These are phyloP conservation scores for Erebia epiphron DNA, from an alignment of 2,888 invertebrate species.

Conservation along the genomic window DNA sequence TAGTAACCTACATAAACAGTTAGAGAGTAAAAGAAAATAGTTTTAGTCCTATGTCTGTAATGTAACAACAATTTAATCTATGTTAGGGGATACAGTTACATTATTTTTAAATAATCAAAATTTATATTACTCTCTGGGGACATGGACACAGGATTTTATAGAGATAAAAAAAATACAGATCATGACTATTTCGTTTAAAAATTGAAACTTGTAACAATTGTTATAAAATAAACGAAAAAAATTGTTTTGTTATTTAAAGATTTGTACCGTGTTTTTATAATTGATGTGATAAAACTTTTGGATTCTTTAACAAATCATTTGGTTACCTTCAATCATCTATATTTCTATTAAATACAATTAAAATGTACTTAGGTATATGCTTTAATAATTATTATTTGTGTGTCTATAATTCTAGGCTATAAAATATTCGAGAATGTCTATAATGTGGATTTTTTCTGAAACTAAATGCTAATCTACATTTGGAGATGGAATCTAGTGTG, in stretches of 20 bases:
- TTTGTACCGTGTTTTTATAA: constrained; percentile 18
- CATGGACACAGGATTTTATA: background rate
- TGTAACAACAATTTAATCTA: background rate
- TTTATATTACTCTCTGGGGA: no score
- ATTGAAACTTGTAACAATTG: background rate
- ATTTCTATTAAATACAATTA: constrained; percentile 1
- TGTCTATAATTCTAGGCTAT: constrained; percentile 2
- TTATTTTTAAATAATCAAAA: no score
- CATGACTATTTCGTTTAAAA: background rate
- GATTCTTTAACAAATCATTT: constrained; percentile 17
- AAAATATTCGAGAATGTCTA: constrained; percentile 12
- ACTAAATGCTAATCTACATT: constrained; percentile 9
- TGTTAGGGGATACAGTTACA: background rate
- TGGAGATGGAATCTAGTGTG: background rate
- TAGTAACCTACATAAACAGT: background rate
- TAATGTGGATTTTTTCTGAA: background rate
- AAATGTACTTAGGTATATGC: background rate
- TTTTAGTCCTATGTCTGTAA: constrained; percentile 2
- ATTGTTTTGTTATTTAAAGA: constrained; percentile 10
- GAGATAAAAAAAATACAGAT: constrained; percentile 3
- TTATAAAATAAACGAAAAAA: background rate
- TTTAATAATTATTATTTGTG: background rate
- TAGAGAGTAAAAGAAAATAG: background rate
- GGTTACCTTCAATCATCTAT: constrained; percentile 8
- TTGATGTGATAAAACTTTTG: constrained; percentile 10